A percentile compares a stretch with the other conserved stretches of the same genome.
Conservation (phyloP, 2,113 vertebrate genomes). For the Odobenus rosmarus region DNA sequence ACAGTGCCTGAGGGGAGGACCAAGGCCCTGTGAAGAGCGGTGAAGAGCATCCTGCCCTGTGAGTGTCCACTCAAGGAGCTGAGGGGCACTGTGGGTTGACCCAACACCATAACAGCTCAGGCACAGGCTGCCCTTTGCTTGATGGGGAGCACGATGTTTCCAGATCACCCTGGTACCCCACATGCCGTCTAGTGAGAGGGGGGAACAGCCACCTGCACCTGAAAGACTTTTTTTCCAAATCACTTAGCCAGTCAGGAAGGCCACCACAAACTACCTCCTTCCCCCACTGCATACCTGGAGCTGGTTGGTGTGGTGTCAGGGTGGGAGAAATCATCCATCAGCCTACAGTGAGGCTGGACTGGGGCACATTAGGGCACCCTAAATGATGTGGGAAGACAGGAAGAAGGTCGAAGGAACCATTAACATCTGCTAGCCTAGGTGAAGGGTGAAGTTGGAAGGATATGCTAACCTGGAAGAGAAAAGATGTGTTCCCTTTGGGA, state of each 20-base stretch:
- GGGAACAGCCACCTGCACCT: neutral
- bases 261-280: neutral
- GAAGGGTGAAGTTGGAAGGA: neutral
- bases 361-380: too few relatives aligned
- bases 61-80: neutral
- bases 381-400: neutral
- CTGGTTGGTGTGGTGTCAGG: fast-evolving
- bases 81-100: too few relatives aligned
- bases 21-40: neutral
- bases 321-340: neutral
- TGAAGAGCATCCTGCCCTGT: neutral
- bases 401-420: neutral
- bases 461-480: neutral
- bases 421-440: neutral
- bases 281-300: neutral
- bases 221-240: neutral
- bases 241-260: neutral
- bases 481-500: neutral
- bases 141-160: neutral
- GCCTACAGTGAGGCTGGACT: neutral
- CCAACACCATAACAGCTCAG: fast-evolving
- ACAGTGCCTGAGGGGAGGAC: neutral
- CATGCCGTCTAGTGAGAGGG: neutral
- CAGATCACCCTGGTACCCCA: neutral
- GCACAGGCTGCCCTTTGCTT: neutral